phyloP scores from a whole-genome alignment of 2,113 vertebrate species.

The Oncorhynchus tshawytscha region DNA sequence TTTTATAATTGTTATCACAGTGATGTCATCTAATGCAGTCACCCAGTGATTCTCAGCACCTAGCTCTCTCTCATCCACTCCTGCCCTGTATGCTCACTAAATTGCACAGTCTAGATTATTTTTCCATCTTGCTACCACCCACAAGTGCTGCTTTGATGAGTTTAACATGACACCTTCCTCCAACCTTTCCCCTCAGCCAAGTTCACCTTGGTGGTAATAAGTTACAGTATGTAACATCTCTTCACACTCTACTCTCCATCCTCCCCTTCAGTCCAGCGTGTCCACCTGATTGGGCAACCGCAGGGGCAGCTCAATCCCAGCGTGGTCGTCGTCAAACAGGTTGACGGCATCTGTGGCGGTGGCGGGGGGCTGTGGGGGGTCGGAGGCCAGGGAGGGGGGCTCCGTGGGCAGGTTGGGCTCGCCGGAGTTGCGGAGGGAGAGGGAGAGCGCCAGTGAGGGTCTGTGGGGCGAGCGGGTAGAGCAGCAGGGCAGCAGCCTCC shows the following conservation, averaged over 20 bases:
- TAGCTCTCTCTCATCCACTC: not conserved
- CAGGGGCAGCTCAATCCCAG: constrained; percentile 61
- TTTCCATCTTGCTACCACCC: not conserved
- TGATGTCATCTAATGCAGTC: constrained; percentile 25
- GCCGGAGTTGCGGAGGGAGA: constrained; percentile 89
- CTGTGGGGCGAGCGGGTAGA: constrained; percentile 58
- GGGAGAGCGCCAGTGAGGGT: constrained; percentile 78
- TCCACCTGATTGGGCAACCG: constrained; percentile 72
- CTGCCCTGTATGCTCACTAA: not conserved
- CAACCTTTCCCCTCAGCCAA: too few species aligned
- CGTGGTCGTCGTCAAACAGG: constrained; percentile 69
- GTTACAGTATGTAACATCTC: not conserved
- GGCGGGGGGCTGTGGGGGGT: constrained; percentile 58
- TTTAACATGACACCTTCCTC: too few species aligned
- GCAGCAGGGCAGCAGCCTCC: constrained; percentile 84
- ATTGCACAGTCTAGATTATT: not conserved
- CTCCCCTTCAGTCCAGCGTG: constrained; percentile 66
- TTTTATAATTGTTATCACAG: constrained; percentile 37
- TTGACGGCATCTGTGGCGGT: constrained; percentile 59
- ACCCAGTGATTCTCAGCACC: not conserved
- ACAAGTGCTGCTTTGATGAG: too few species aligned
- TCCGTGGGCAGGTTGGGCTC: constrained; percentile 76
- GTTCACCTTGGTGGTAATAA: not conserved
- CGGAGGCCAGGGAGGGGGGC: constrained; percentile 67
- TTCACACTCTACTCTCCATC: not conserved